These are phyloP conservation scores for Araneus ventricosus DNA, from an alignment of 1,140 invertebrate genomes.

Conservation along the genomic window DNA sequence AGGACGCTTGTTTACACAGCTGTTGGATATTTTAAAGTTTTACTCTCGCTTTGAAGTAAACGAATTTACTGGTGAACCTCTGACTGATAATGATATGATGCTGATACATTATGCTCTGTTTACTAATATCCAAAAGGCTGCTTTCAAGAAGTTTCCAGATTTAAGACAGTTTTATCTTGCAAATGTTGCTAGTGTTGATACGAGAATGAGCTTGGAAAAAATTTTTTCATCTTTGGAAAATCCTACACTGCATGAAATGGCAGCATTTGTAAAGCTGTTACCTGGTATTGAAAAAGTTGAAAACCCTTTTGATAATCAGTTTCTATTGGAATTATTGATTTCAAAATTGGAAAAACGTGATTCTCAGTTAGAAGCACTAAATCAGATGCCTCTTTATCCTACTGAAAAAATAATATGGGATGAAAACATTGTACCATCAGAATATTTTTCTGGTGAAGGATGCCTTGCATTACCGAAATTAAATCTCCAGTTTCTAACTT, in stretches of 20 bases:
- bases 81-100: constrained; percentile 96
- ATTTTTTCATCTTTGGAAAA: constrained; percentile 90
- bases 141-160: constrained; percentile 95
- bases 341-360: constrained; percentile 92
- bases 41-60: constrained; percentile 99
- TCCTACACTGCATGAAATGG: constrained; percentile 90
- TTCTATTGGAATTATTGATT: constrained; percentile 91
- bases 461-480: constrained; percentile 97
- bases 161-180: constrained; percentile 92
- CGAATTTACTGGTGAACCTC: constrained; percentile 95
- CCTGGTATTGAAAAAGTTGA: constrained; percentile 86
- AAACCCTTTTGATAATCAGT: constrained; percentile 86
- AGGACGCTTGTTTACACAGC: constrained; percentile 93
- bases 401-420: constrained; percentile 99
- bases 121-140: constrained; percentile 93
- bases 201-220: constrained; percentile 90
- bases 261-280: constrained; percentile 91
- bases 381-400: constrained; percentile 99
- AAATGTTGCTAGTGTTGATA: constrained; percentile 97
- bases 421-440: constrained; percentile 98
- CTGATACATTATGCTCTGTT: constrained; percentile 95
- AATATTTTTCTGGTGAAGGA: constrained; percentile 97
- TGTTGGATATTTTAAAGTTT: constrained; percentile 97
- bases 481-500: constrained; percentile 98
- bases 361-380: constrained; percentile 96